These are phyloP conservation scores for Agapostemon virescens DNA, from an alignment of 2,888 invertebrate genomes.

Conservation along the genomic window DNA sequence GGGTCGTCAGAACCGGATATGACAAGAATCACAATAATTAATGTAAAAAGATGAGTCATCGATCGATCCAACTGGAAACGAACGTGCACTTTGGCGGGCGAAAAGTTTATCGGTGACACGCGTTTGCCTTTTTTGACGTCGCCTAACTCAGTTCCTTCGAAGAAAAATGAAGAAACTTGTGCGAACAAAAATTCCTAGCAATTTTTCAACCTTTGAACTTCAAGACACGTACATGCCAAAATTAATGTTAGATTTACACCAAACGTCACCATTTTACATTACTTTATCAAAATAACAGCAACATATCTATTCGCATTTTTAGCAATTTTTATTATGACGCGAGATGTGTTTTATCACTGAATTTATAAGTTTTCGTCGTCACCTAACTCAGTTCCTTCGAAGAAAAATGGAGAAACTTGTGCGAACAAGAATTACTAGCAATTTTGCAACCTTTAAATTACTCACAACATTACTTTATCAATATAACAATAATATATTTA, in stretches of 20 bases:
- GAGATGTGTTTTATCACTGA: no score
- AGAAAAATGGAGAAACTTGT: not conserved
- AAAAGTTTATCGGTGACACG: constrained; percentile 34
- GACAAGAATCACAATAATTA: constrained; percentile 56
- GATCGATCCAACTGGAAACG: constrained; percentile 40
- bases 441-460: no score
- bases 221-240: no score
- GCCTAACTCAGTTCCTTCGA: not conserved
- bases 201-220: no score
- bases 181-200: not conserved
- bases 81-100: constrained; percentile 31
- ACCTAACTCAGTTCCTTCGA: not conserved
- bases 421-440: not conserved
- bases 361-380: no score
- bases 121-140: not conserved
- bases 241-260: no score
- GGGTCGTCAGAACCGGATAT: constrained; percentile 37
- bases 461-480: no score
- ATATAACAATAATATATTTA: no score
- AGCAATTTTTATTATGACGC: no score
- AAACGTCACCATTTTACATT: no score
- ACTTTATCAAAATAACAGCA: no score
- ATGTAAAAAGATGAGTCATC: constrained; percentile 55
- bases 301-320: no score
- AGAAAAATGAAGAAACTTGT: not conserved